These are phyloP conservation scores for Brachionus rotundiformis DNA, from an alignment of 1,140 invertebrate species.

Conservation along the genomic window DNA sequence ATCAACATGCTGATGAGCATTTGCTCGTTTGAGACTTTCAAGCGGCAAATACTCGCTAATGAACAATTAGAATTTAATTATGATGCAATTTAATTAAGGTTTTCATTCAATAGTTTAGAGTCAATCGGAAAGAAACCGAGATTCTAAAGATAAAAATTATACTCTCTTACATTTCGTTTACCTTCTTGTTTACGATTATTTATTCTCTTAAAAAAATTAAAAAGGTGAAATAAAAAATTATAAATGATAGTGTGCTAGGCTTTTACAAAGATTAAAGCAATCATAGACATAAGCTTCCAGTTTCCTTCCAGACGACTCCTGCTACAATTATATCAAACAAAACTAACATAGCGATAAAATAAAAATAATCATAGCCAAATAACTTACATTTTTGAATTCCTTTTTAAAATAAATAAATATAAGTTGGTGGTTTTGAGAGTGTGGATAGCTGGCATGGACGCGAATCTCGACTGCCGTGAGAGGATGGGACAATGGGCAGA, in stretches of 20 bases:
- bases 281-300: constrained; percentile 14
- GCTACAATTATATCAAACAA: background rate
- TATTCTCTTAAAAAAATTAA: constrained; percentile 46
- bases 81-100: background rate
- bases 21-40: background rate
- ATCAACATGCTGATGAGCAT: background rate
- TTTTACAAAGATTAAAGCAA: constrained; percentile 36
- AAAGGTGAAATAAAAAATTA: background rate
- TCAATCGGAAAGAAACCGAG: constrained; percentile 32
- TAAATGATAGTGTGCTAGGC: background rate
- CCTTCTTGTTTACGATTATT: constrained; percentile 19
- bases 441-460: too few relatives aligned
- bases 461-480: background rate
- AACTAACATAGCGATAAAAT: background rate
- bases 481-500: background rate
- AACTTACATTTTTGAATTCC: constrained; percentile 52
- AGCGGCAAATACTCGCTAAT: background rate
- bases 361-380: background rate
- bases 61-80: background rate
- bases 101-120: constrained; percentile 31
- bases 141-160: background rate
- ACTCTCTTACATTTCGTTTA: constrained; percentile 46
- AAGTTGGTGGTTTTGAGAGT: background rate
- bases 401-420: constrained; percentile 33
- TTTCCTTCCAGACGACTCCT: constrained; percentile 8